Conservation (phyloP, 2,113 vertebrate species). For the Rallus limicola region DNA sequence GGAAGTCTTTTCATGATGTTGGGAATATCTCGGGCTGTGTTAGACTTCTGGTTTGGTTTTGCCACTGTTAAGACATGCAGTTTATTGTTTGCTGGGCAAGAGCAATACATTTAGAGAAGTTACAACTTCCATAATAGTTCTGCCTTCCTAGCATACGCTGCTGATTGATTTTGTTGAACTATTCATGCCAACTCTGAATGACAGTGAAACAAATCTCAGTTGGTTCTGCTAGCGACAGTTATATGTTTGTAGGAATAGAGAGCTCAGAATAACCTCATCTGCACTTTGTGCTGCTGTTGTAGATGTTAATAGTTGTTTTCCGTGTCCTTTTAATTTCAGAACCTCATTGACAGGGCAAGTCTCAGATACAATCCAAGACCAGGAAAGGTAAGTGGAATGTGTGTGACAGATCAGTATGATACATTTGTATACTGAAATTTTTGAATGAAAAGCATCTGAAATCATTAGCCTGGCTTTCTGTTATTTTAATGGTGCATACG, state of each 20-base stretch:
- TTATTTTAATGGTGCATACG: neutral
- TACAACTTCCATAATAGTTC: neutral
- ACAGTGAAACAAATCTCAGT: neutral
- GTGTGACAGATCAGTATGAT: neutral
- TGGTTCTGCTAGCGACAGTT: neutral
- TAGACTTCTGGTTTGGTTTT: neutral
- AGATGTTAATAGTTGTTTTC: slow-evolving; percentile 7
- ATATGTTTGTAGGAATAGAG: neutral
- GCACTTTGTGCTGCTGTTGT: neutral
- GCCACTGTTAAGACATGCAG: neutral
- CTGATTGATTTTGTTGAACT: neutral
- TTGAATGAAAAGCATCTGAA: neutral
- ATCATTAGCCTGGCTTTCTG: neutral
- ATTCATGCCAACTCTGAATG: neutral
- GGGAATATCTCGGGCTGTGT: neutral
- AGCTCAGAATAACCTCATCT: neutral
- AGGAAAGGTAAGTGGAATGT: slow-evolving; percentile 76
- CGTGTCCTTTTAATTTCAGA: slow-evolving; percentile 73
- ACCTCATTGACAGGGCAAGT: slow-evolving; percentile 55
- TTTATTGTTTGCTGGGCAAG: neutral
- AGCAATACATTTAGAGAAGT: neutral
- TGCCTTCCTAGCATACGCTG: neutral
- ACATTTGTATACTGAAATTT: neutral
- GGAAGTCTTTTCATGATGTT: neutral
- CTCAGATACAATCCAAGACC: slow-evolving; percentile 80